phyloP scores from a whole-genome alignment of 2,888 invertebrate genomes.

The Eilema caniola region DNA sequence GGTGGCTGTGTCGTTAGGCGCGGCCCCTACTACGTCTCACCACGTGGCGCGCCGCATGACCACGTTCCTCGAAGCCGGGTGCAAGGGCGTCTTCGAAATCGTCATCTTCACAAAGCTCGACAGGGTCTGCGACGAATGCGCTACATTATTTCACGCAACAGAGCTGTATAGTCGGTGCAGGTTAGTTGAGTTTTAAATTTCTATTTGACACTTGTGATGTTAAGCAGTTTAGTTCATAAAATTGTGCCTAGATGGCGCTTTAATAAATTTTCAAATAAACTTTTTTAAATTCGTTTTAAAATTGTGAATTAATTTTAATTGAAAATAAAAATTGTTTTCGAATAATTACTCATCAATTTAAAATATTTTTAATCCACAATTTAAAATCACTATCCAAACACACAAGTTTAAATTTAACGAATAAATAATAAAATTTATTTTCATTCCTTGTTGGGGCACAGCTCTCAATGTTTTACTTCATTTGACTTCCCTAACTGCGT shows the following conservation, averaged over 20 bases:
- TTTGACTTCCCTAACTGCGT: slow-evolving; percentile 97
- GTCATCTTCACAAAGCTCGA: slow-evolving; percentile 95
- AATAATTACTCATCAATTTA: background rate
- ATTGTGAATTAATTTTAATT: slow-evolving; percentile 3
- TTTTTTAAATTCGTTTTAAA: background rate
- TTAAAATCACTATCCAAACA: slow-evolving; percentile 20
- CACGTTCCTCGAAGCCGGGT: slow-evolving; percentile 96
- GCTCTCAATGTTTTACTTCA: slow-evolving; percentile 96
- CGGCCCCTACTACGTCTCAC: slow-evolving; percentile 84
- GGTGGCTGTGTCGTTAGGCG: slow-evolving; percentile 54
- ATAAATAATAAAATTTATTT: slow-evolving; percentile 55
- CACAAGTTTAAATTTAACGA: slow-evolving; percentile 31
- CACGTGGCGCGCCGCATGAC: slow-evolving; percentile 94
- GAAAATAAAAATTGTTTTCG: too few relatives aligned
- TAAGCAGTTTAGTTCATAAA: slow-evolving; percentile 46
- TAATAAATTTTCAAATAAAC: background rate
- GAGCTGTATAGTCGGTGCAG: slow-evolving; percentile 95
- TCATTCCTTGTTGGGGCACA: slow-evolving; percentile 87
- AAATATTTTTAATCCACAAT: slow-evolving; percentile 14
- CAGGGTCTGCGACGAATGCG: slow-evolving; percentile 97
- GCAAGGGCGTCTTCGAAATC: slow-evolving; percentile 96
- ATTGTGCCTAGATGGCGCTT: slow-evolving; percentile 27
- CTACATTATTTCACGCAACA: slow-evolving; percentile 95
- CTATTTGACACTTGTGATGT: slow-evolving; percentile 51
- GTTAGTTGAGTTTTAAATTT: slow-evolving; percentile 74